Percentiles rank a stretch among this genome's conserved stretches.
Evolutionary conservation across 2,888 invertebrate species (phyloP).

Genomic region (Platerodrilus igneus): DNA sequence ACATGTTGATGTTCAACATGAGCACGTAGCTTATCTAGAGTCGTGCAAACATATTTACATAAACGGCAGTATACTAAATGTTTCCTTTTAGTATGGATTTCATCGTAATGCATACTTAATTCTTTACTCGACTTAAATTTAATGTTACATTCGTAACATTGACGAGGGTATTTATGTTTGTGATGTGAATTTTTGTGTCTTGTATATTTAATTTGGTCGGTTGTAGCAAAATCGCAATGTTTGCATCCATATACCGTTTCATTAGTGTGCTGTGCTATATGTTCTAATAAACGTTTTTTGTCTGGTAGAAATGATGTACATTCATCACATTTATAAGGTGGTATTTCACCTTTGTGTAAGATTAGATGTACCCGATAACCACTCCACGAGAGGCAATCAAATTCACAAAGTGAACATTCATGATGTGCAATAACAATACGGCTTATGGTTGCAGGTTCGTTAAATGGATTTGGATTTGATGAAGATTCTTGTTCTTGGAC

Average conservation of each 20-base stretch:
- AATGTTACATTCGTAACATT: too few relatives aligned
- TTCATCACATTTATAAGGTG: not conserved
- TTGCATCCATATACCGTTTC: not conserved
- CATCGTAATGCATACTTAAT: too few relatives aligned
- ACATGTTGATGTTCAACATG: too few relatives aligned
- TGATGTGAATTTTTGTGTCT: not conserved
- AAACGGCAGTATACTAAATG: too few relatives aligned
- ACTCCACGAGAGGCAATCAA: not conserved
- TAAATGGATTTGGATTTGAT: not conserved
- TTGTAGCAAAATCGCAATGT: not conserved
- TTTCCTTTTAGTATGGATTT: too few relatives aligned
- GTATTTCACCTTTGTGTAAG: not conserved
- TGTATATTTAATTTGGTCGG: not conserved
- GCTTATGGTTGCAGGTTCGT: not conserved
- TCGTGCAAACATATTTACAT: too few relatives aligned
- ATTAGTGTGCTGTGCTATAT: not conserved
- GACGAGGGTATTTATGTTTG: too few relatives aligned
- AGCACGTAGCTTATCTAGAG: too few relatives aligned
- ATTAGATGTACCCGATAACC: not conserved
- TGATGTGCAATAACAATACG: constrained; percentile 1
- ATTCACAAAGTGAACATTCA: not conserved
- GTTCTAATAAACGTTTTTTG: not conserved
- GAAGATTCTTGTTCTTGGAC: not conserved
- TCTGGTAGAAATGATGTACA: not conserved
- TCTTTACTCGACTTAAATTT: too few relatives aligned